Evolutionary conservation across 2,888 invertebrate genomes (phyloP), one percentile per base, ranked within the genome.

Genomic region (Gnatocerus cornutus): DNA sequence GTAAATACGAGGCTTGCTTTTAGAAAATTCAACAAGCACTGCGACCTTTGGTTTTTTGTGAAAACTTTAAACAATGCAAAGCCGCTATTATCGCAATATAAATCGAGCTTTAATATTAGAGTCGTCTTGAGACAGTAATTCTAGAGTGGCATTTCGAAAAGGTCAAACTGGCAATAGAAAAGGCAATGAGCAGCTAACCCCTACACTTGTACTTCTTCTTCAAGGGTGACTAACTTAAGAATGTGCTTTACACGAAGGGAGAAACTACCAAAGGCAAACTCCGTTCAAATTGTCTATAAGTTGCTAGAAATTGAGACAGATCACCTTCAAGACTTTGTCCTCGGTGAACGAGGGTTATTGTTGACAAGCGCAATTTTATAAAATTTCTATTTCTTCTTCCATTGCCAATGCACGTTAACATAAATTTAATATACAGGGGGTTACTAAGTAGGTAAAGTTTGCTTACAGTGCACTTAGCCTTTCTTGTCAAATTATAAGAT

Each of bases 141-240:
- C 70, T 41, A 71, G 66, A 71, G 72, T 79, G 81, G 75, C 81
- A 81, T 81, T 81, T 80, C 71, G 73, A 52, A 80, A 81, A 81
- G 81, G 81, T 81, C 79, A 80, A 74, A 76, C 72, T 65, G 56
- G 73, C 74, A 76, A 76, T 76, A 77, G 76, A 74, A 77, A 76
- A 76, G 77, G 76, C 76, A 76, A 78, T 77, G 78, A 76, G 78
- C 75, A 78, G 80, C 81, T 82, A 81, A 82, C 82, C 83, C 82
- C 81, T 82, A 67, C 61, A 80, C 80, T 81, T 81, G 76, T 79
- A 80, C 79, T 78, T 78, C 79, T 82, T 81, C 81, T 78, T 79
- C 80, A 79, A 72, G 82, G 82, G 82, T 79, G 80, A 80, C 72
- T 79, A 65, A 72, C 58, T 73, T 62, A 37, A 45, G 59, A n/a